Evolutionary conservation across 2,888 invertebrate genomes (phyloP), one percentile per base, ranked within the genome.

Genomic region (Heteromurus nitidus): DNA sequence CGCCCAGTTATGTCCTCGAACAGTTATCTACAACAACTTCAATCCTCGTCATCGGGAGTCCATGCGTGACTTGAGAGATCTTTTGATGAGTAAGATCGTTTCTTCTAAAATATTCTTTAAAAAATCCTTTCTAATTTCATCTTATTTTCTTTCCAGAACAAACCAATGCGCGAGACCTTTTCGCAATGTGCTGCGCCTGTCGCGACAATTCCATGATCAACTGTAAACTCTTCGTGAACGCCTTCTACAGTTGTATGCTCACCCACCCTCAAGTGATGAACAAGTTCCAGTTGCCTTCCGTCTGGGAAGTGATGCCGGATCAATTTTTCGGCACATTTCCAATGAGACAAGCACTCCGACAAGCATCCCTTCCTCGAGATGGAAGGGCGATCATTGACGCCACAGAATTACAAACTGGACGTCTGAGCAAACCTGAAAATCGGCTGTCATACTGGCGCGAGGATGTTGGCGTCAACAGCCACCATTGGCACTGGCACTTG

Each of bases 401-500:
- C 11, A 3, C 44, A 87, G n/a, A n/a, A 87, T 16, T 47, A n/a
- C 22, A 16, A 28, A 72, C 72, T 5, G 95, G 95, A 0, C 92
- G 93, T 0, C 92, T 93, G 83, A 88, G 91, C 2, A 95, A 96
- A 87, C 93, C 93, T 0, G 96, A 96, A 88, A 95, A 96, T 89
- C 92, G 93, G 95, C 24, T 79, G 82, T 93, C 95, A 18, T 96
- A 95, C 90, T 96, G 94, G 92, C 92, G 95, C 58, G 95, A 96
- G 88, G 95, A 95, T 89, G 18, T 47, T 53, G 47, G 16, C n/a
- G 91, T 96, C 87, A 96, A 96, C 90, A 92, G 95, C 68, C 96
- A 96, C 89, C 96, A 96, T 89, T 96, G 96, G 95, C 95, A 96
- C 88, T 96, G 95, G 96, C 96, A 96, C 89, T 91, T 96, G 85